These are phyloP conservation scores for Pinna nobilis DNA, from an alignment of 1,140 invertebrate species.

Conservation along the genomic window DNA sequence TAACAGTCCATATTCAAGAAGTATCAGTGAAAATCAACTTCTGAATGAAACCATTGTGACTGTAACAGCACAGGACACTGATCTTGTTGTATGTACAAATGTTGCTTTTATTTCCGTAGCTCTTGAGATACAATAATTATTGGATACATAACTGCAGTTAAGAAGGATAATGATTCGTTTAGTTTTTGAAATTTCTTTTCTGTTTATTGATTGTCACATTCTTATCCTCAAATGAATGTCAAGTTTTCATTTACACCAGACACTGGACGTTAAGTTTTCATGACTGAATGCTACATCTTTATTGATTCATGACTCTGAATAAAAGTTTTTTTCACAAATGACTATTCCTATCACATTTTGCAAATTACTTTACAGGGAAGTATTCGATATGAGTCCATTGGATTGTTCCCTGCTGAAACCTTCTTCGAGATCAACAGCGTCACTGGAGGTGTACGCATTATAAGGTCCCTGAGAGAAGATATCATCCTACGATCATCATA, in stretches of 20 bases:
- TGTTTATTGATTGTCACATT: too few relatives aligned
- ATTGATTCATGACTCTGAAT: too few relatives aligned
- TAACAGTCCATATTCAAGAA: slow-evolving; percentile 28
- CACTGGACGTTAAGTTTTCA: too few relatives aligned
- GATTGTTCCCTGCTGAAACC: slow-evolving; percentile 54
- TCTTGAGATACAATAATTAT: too few relatives aligned
- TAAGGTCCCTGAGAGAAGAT: slow-evolving; percentile 51
- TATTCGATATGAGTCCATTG: slow-evolving; percentile 55
- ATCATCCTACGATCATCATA: slow-evolving; percentile 40
- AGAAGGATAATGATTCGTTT: too few relatives aligned
- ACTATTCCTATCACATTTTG: too few relatives aligned
- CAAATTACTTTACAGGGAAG: slow-evolving; percentile 58
- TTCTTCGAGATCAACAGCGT: slow-evolving; percentile 60
- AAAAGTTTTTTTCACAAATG: too few relatives aligned
- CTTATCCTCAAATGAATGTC: too few relatives aligned
- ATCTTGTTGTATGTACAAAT: slow-evolving; percentile 38
- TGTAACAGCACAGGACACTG: slow-evolving; percentile 43
- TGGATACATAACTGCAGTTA: too few relatives aligned
- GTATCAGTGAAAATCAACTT: slow-evolving; percentile 33
- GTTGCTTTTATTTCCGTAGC: slow-evolving; percentile 3
- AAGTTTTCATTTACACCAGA: too few relatives aligned
- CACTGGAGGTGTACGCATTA: slow-evolving; percentile 54
- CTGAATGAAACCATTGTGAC: slow-evolving; percentile 25
- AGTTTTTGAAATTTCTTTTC: too few relatives aligned
- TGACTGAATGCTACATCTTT: too few relatives aligned